Evolutionary conservation across 2,113 vertebrate species (phyloP), one percentile per base, ranked within the genome.

Genomic region (Cavia porcellus): DNA sequence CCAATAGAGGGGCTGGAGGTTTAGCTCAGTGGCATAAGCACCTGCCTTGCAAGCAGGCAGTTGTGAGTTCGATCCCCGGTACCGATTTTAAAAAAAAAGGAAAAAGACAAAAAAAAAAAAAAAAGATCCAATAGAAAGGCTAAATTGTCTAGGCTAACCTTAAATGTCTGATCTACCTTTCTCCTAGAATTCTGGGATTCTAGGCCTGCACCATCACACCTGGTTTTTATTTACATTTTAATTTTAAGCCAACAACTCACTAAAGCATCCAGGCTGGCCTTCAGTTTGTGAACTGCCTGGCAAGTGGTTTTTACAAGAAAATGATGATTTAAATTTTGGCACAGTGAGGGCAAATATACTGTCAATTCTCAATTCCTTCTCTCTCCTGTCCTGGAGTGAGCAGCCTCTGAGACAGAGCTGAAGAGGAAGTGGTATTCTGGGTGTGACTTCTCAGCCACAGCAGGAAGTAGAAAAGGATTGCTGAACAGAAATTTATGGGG

Each of bases 401-500:
- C 75, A 89, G 62, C 52, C 47, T n/a, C 42, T 82, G 68, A 89
- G 80, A 94, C 35, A 91, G 87, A 89, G 45, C 84, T 90, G 87
- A 96, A 81, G 57, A 83, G 96, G 97, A 97, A 97, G 97, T 97
- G 95, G 92, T 96, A 74, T 96, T 95, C 64, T 94, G 90, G 89
- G 50, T 87, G 84, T 32, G 59, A 75, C 80, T 89, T 91, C 17
- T 90, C 57, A 89, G 87, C 96, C 93, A 80, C 89, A 96, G 70
- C 92, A 95, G 97, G 97, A 98, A 97, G 84, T 89, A 20, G 96
- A 95, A 38, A 30, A 93, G 50, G 70, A 84, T 87, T 82, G 72
- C 89, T 82, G 64, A 97, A 52, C 52, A 88, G 62, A 92, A 55
- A 80, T 59, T 82, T 66, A 68, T n/a, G n/a, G 72, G 68, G 35